A percentile compares a stretch with the other conserved stretches of the same genome.
Conservation (phyloP, 1,140 invertebrate genomes). For the Eupristina koningsbergeri region DNA sequence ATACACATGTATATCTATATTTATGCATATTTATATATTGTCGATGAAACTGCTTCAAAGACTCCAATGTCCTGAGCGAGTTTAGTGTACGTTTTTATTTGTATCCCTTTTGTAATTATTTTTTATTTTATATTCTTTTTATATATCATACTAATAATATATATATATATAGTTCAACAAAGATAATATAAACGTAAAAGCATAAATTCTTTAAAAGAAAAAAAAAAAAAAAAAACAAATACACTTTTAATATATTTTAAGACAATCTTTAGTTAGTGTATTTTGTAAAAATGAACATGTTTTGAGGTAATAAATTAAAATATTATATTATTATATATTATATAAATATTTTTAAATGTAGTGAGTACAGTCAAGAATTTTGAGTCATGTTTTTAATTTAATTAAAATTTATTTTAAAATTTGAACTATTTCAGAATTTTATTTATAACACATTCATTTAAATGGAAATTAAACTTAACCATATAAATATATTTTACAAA, state of each 20-base stretch:
- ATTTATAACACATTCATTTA: background rate
- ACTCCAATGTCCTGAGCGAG: slow-evolving; percentile 41
- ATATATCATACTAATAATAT: background rate
- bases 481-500: background rate
- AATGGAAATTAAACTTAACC: background rate
- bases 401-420: slow-evolving; percentile 1
- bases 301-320: slow-evolving; percentile 5
- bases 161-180: slow-evolving; percentile 47
- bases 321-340: background rate
- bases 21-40: slow-evolving; percentile 46
- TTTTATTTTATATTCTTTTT: slow-evolving; percentile 18
- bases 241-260: too few species aligned
- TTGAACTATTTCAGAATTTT: background rate
- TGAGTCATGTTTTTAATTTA: slow-evolving; percentile 27
- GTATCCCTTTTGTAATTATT: background rate
- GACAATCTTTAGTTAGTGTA: background rate
- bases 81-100: slow-evolving; percentile 34
- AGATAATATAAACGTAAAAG: slow-evolving; percentile 60
- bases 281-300: background rate
- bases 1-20: background rate
- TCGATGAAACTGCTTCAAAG: slow-evolving; percentile 43
- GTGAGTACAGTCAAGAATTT: slow-evolving; percentile 43
- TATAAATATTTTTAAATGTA: slow-evolving; percentile 42
- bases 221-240: too few species aligned
- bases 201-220: slow-evolving; percentile 55